Evolutionary conservation across 2,888 invertebrate species (phyloP), one percentile per base, ranked within the genome.

Genomic region (Pristionchus maxplancki): DNA sequence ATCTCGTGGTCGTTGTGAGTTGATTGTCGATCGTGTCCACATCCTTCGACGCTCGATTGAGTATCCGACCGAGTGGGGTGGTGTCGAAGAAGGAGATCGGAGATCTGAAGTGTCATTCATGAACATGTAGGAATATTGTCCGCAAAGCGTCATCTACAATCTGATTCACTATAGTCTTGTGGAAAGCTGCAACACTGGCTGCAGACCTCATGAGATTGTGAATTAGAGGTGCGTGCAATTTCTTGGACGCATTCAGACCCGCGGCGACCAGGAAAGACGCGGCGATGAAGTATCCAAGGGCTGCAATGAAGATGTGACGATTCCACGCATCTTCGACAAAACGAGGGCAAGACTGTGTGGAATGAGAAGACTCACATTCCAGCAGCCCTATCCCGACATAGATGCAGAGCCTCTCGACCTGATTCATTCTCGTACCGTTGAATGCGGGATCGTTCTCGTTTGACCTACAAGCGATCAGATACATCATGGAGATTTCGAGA

Each of bases 41-140:
- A 87, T 94, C 93, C 88, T 95, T 94, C 6, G 93, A 92, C 81
- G 92, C 92, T 82, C 95, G 92, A 91, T 95, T 95, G 89, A 96
- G 90, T 86, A 95, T 94, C 50, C 95, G 92, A 31, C 95, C 95
- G 17, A 94, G 90, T 5, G 95, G 95, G 6, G 95, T 95, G 20
- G 93, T 93, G 90, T 95, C 95, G 89, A 95, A 95, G 91, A 95
- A 95, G 8, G 93, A 90, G 94, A 95, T 92, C 87, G 94, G 92
- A 92, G 93, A 93, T 20, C 93, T 93, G n/a, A 95, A 44, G n/a
- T n/a, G n/a, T n/a, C n/a, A n/a, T n/a, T n/a, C n/a, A n/a, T n/a
- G n/a, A n/a, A n/a, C n/a, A n/a, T n/a, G n/a, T n/a, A n/a, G n/a
- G n/a, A n/a, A n/a, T n/a, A n/a, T n/a, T n/a, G n/a, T n/a, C n/a